Evolutionary conservation across 1,140 invertebrate species (phyloP).

Genomic region (Bathynomus jamesi): DNA sequence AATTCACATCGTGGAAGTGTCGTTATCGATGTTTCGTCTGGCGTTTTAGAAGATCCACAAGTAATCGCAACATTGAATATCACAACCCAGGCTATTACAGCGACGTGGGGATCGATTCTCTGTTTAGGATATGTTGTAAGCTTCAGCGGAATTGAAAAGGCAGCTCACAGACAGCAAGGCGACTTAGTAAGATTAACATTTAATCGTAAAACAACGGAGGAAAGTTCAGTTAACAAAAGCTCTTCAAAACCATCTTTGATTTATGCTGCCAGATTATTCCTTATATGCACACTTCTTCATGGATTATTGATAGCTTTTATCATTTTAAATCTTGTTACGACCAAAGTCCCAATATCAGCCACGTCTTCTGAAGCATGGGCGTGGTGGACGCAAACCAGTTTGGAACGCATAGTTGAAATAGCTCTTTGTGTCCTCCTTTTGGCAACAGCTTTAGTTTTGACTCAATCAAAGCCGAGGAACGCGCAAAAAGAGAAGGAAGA

Average conservation of each 20-base stretch:
- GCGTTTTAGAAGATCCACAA: not conserved
- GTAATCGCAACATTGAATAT: not conserved
- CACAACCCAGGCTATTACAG: not conserved
- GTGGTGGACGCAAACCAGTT: constrained; percentile 13
- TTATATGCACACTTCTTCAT: constrained; percentile 6
- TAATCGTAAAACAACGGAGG: not conserved
- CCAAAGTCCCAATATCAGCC: constrained; percentile 5
- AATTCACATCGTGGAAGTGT: constrained; percentile 5
- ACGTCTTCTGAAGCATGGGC: not conserved
- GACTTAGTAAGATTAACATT: not conserved
- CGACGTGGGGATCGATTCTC: not conserved
- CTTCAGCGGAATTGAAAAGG: not conserved
- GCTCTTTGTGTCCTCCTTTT: constrained; percentile 1
- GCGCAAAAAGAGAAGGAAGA: not conserved
- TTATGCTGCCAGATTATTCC: constrained; percentile 4
- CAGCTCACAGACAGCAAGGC: not conserved
- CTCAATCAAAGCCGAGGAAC: constrained; percentile 9
- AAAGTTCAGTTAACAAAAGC: not conserved
- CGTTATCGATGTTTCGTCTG: constrained; percentile 6
- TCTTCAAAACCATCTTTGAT: constrained; percentile 1
- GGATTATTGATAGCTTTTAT: constrained; percentile 7
- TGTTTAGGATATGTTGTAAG: not conserved
- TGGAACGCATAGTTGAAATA: constrained; percentile 8
- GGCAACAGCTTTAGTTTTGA: constrained; percentile 5
- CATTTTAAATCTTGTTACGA: constrained; percentile 2